These are phyloP conservation scores for Augiades crinisus DNA, from an alignment of 2,888 invertebrate species.

Conservation along the genomic window DNA sequence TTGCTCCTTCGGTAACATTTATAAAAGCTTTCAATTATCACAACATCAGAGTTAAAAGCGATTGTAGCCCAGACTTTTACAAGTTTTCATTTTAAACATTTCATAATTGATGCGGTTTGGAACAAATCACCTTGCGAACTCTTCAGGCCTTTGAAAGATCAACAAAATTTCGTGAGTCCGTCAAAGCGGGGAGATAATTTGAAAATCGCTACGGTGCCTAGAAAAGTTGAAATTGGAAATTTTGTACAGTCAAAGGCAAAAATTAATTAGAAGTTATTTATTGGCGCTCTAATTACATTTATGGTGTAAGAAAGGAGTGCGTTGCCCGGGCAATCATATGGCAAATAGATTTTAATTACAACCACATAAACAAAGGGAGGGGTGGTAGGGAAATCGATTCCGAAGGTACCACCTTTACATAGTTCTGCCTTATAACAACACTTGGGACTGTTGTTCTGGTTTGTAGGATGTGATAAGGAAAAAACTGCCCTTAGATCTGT, in stretches of 20 bases:
- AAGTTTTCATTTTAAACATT: conserved; percentile 7
- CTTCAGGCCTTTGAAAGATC: conserved; percentile 49
- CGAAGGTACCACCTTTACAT: too few relatives aligned
- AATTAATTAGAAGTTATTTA: not conserved
- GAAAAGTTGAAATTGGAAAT: conserved; percentile 75
- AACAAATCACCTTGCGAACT: conserved; percentile 19
- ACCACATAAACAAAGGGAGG: too few relatives aligned
- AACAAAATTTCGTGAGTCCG: conserved; percentile 63
- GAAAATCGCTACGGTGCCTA: conserved; percentile 62
- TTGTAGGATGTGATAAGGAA: too few relatives aligned
- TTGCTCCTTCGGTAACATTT: too few relatives aligned
- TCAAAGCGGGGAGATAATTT: conserved; percentile 66
- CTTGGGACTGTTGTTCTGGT: too few relatives aligned
- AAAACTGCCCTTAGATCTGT: too few relatives aligned
- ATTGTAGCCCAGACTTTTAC: not conserved
- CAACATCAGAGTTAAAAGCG: not conserved
- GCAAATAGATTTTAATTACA: too few relatives aligned
- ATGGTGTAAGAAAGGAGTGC: too few relatives aligned
- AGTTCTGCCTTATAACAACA: too few relatives aligned
- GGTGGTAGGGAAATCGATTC: too few relatives aligned
- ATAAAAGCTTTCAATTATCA: not conserved
- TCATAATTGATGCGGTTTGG: conserved; percentile 12
- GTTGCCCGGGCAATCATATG: too few relatives aligned
- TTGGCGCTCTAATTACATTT: too few relatives aligned
- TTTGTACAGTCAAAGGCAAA: conserved; percentile 25